Evolutionary conservation across 2,797 vertebrate species (phyloP).

Genomic region (Cuculus canorus): DNA sequence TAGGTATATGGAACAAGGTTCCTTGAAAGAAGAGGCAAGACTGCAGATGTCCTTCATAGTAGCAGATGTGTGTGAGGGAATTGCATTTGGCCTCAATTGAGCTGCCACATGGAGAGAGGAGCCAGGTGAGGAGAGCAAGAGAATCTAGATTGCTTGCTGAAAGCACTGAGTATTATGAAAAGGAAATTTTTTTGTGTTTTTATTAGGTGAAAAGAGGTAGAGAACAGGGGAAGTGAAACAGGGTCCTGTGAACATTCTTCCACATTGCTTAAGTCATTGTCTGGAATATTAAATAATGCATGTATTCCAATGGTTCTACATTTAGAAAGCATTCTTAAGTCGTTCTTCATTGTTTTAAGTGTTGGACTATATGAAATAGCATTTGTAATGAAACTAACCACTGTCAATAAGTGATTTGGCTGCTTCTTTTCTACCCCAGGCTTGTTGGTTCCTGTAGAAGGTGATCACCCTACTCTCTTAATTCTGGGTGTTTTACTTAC

Average conservation of each 20-base stretch:
- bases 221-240: not conserved
- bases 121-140: not conserved
- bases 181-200: not conserved
- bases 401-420: not conserved
- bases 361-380: not conserved
- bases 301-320: not conserved
- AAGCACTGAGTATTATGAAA: not conserved
- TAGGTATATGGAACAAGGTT: not conserved
- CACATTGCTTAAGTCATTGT: not conserved
- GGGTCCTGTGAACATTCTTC: not conserved
- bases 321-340: not conserved
- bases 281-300: not conserved
- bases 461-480: constrained; percentile 88
- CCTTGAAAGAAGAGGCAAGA: not conserved
- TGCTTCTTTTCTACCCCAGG: constrained; percentile 73
- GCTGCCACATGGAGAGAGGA: not conserved
- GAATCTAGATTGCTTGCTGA: not conserved
- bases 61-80: rapidly evolving
- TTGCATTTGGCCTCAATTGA: not conserved
- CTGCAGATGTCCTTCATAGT: not conserved
- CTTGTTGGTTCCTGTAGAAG: constrained; percentile 88
- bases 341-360: not conserved
- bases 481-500: constrained; percentile 93
- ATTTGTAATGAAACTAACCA: not conserved
- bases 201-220: not conserved